Conservation (phyloP, 2,797 vertebrate species). For the Halcyon badia region DNA sequence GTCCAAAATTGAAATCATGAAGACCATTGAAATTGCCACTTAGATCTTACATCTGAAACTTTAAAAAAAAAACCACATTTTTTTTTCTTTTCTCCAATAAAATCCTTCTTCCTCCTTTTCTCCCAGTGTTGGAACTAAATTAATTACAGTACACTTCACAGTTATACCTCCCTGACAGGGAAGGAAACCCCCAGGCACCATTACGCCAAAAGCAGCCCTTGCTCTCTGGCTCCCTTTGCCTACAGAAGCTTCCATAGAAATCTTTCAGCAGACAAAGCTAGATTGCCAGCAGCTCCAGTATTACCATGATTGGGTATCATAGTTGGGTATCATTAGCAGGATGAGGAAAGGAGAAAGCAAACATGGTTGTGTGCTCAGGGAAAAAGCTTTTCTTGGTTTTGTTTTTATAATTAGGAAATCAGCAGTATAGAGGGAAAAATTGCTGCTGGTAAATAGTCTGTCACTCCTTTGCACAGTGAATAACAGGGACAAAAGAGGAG, state of each 20-base stretch:
- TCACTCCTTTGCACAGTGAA: neutral
- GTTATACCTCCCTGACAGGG: neutral
- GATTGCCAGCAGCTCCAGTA: neutral
- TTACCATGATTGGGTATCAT: neutral
- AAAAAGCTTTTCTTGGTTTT: neutral
- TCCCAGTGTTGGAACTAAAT: neutral
- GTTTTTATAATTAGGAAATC: neutral
- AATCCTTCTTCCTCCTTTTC: neutral
- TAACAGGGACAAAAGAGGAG: neutral
- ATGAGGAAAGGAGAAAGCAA: neutral
- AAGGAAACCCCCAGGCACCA: neutral
- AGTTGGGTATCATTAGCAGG: neutral
- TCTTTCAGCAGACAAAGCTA: neutral
- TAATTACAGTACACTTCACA: neutral
- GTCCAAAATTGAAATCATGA: neutral
- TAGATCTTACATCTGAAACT: neutral
- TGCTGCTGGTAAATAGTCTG: constrained; percentile 5
- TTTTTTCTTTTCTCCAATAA: neutral
- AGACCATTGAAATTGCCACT: neutral
- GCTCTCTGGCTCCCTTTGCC: neutral
- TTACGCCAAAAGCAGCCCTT: neutral
- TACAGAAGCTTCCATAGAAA: neutral
- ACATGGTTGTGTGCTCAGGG: neutral
- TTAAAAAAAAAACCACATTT: neutral
- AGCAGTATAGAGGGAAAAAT: neutral